phyloP scores from a whole-genome alignment of 2,797 vertebrate species.

The Clamator glandarius region DNA sequence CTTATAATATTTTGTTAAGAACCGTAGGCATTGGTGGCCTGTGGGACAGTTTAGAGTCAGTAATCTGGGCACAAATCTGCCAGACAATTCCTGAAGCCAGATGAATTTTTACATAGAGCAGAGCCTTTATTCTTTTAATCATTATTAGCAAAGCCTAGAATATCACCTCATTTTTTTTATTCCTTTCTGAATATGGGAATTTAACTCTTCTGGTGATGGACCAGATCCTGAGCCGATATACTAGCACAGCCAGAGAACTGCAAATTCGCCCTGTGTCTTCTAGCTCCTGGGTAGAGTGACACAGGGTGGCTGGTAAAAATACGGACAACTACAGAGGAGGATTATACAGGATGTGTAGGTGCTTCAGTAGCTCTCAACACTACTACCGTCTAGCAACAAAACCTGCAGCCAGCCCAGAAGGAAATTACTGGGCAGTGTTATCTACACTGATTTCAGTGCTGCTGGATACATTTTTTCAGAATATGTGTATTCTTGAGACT shows the following conservation, averaged over 20 bases:
- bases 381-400: background rate
- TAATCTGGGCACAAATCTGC: too few relatives aligned
- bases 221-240: background rate
- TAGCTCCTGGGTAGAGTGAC: background rate
- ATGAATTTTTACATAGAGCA: too few relatives aligned
- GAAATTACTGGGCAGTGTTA: background rate
- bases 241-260: background rate
- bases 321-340: background rate
- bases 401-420: background rate
- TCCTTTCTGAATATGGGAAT: background rate
- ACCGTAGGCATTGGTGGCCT: too few relatives aligned
- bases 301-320: background rate
- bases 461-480: background rate
- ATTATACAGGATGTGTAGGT: accelerated
- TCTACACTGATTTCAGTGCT: background rate
- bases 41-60: too few relatives aligned
- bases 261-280: background rate
- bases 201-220: background rate
- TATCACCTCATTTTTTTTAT: background rate
- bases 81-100: too few relatives aligned
- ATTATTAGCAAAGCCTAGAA: too few relatives aligned
- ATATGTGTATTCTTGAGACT: background rate
- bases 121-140: too few relatives aligned
- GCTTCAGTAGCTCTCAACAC: background rate
- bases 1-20: too few relatives aligned